phyloP scores from a whole-genome alignment of 1,140 invertebrate genomes.

The Magallana gigas region DNA sequence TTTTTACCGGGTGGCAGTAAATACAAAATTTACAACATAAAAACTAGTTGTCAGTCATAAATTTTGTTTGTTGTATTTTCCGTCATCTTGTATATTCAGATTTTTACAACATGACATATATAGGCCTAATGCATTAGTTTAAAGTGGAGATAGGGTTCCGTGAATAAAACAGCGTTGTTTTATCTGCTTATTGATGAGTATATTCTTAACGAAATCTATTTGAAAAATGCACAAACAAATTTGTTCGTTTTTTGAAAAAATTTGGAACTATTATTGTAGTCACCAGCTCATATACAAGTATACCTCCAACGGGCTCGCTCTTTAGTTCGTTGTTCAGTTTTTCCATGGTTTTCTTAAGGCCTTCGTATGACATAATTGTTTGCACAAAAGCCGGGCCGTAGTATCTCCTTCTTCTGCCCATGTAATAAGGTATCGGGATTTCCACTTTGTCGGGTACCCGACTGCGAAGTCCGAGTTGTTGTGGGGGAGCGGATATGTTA shows the following conservation, averaged over 20 bases:
- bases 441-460: slow-evolving; percentile 50
- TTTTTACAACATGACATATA: too few species aligned
- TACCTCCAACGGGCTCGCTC: slow-evolving; percentile 49
- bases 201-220: background rate
- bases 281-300: too few species aligned
- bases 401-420: background rate
- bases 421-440: background rate
- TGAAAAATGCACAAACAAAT: too few species aligned
- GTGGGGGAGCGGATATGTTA: slow-evolving; percentile 18
- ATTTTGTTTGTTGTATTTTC: too few species aligned
- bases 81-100: too few species aligned
- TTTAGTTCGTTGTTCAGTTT: slow-evolving; percentile 52
- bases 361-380: slow-evolving; percentile 46
- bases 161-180: background rate
- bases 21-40: too few species aligned
- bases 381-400: background rate
- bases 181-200: background rate
- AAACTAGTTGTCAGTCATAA: too few species aligned
- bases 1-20: too few species aligned
- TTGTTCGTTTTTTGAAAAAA: too few species aligned
- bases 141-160: background rate
- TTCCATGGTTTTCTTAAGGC: slow-evolving; percentile 50
- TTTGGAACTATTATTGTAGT: too few species aligned
- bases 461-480: slow-evolving; percentile 57
- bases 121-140: background rate